Percentiles rank a stretch among this genome's conserved stretches.
Evolutionary conservation across 2,888 invertebrate species (phyloP).

Genomic region (Cheilosia grossa): DNA sequence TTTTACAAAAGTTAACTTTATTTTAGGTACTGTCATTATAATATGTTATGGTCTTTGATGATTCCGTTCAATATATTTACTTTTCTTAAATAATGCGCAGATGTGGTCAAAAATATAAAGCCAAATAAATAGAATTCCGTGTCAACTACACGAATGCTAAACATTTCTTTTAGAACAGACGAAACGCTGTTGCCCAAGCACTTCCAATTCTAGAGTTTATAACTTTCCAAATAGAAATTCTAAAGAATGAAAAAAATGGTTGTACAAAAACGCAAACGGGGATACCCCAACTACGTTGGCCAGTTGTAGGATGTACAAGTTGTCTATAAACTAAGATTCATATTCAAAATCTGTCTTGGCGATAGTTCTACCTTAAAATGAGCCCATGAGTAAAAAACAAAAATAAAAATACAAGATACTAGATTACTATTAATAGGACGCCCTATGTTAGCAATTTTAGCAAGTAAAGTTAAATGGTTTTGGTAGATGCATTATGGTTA

Average conservation of each 20-base stretch:
- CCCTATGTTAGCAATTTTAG: conserved; percentile 38
- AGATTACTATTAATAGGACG: conserved; percentile 17
- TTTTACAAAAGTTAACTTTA: conserved; percentile 64
- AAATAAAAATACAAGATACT: conserved; percentile 21
- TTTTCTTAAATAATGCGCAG: conserved; percentile 2
- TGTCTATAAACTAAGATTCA: conserved; percentile 30
- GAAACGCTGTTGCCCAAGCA: conserved; percentile 29
- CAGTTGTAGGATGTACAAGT: conserved; percentile 3
- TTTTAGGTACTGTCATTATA: conserved; percentile 67
- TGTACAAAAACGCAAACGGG: neutral
- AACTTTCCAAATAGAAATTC: conserved; percentile 2
- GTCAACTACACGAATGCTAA: conserved; percentile 22
- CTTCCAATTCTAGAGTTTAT: conserved; percentile 11
- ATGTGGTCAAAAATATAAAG: conserved; percentile 50
- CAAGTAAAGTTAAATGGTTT: conserved; percentile 44
- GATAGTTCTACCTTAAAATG: conserved; percentile 41
- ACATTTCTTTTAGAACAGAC: neutral
- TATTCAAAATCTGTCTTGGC: conserved; percentile 59
- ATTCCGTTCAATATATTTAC: conserved; percentile 39
- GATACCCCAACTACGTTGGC: neutral
- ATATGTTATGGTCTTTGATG: conserved; percentile 58
- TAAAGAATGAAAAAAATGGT: neutral
- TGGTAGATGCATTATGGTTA: conserved; percentile 59
- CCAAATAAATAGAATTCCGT: conserved; percentile 34
- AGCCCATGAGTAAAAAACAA: conserved; percentile 43